These are phyloP conservation scores for Apostichopus japonicus DNA, from an alignment of 35 echinoderm and acorn worm species.

Conservation along the genomic window DNA sequence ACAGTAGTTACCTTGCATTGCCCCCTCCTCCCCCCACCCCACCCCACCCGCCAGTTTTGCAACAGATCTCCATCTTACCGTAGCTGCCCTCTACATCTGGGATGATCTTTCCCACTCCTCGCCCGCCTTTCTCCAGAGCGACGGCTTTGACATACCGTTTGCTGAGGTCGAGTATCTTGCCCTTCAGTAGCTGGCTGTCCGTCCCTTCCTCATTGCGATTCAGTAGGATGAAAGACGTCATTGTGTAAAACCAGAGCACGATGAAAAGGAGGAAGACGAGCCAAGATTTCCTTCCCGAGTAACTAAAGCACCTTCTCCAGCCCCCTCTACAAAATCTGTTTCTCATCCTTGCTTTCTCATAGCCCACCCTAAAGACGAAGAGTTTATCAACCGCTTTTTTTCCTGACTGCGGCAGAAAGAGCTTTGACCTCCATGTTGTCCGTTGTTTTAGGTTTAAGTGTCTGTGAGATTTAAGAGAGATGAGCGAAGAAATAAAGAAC, in stretches of 20 bases:
- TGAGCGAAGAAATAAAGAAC: too few relatives aligned
- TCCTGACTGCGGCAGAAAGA: neutral
- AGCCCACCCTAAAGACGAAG: neutral
- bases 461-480: too few relatives aligned
- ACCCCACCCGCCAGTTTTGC: neutral
- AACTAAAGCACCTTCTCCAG: neutral
- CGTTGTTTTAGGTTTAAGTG: too few relatives aligned
- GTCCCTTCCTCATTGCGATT: neutral
- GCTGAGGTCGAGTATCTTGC: slow-evolving; percentile 23
- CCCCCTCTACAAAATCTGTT: neutral
- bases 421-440: neutral
- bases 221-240: slow-evolving; percentile 22
- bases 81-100: slow-evolving; percentile 2
- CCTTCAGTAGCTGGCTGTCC: neutral
- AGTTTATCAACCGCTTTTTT: neutral
- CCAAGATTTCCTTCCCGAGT: neutral
- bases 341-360: neutral
- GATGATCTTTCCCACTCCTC: neutral
- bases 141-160: slow-evolving; percentile 28
- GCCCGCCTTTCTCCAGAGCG: neutral
- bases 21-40: too few relatives aligned
- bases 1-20: too few relatives aligned
- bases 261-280: slow-evolving; percentile 3
- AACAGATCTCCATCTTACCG: slow-evolving; percentile 3
- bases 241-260: slow-evolving; percentile 17